Evolutionary conservation across 2,888 invertebrate species (phyloP), one percentile per base, ranked within the genome.

Genomic region (Mimachlamys varia): DNA sequence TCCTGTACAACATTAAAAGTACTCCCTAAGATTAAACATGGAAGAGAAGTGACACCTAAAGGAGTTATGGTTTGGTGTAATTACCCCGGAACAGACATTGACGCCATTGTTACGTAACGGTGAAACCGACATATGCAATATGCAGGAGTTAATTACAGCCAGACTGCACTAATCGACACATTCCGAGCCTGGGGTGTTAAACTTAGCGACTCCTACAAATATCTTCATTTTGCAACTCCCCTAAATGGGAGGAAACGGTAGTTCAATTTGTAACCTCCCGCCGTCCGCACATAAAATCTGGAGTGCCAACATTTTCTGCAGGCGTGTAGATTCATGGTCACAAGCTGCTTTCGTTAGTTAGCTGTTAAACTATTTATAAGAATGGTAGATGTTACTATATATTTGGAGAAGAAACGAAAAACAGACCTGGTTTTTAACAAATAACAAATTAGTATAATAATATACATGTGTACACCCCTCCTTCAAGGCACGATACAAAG

Each of bases 381-480:
- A 12, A n/a, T 58, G n/a, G 33, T 76, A 76, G 33, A 22, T 33
- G 76, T 22, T 27, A 15, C 27, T 27, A 33, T 76, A 76, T 76
- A 27, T 76, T 33, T 76, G 33, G 76, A 33, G 27, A 2, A 76
- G 76, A 33, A 76, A 76, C 76, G 76, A 76, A 76, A 19, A 27
- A 27, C 76, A 76, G 76, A 27, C 33, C 5, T 13, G 76, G 12
- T 33, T 76, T 76, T 33, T 62, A 19, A 27, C 10, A 33, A 76
- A 27, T 76, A 76, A 76, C 62, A 76, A 76, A 76, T 76, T 27
- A 76, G 76, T 76, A 76, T 76, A 44, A 44, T n/a, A n/a, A n/a
- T n/a, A n/a, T 27, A 7, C 27, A n/a, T 17, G 62, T 76, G 62
- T n/a, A 10, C 10, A n/a, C 62, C 62, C 10, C 15, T 76, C 27